These are phyloP conservation scores for Ptychobarbus kaznakovi DNA, from an alignment of 2,797 vertebrate genomes.

Conservation along the genomic window DNA sequence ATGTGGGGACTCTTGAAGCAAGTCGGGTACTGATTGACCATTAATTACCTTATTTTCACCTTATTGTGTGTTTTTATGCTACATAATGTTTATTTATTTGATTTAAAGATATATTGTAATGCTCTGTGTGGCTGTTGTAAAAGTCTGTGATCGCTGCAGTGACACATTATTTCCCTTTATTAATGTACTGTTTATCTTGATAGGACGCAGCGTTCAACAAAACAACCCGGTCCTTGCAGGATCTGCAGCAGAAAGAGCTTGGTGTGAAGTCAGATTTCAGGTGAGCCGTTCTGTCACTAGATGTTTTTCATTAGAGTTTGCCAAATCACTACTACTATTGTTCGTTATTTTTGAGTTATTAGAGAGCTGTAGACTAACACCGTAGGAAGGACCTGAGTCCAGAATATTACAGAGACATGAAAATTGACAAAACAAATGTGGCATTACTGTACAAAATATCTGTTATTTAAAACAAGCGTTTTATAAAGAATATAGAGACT, in stretches of 20 bases:
- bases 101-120: neutral
- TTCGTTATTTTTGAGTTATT: neutral
- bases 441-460: neutral
- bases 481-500: neutral
- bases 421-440: neutral
- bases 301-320: neutral
- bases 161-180: neutral
- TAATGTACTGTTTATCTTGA: constrained; percentile 24
- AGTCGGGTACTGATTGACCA: constrained; percentile 81
- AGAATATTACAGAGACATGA: neutral
- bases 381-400: neutral
- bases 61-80: neutral
- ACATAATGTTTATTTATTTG: neutral
- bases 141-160: neutral
- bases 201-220: constrained; percentile 98
- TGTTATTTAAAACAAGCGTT: neutral
- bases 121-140: neutral
- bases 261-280: constrained; percentile 95
- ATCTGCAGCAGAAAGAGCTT: constrained; percentile 94
- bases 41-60: neutral
- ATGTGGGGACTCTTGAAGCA: constrained; percentile 93
- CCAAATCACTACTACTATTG: neutral
- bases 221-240: constrained; percentile 92
- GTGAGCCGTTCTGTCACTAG: constrained; percentile 70
- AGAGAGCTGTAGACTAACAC: neutral